Evolutionary conservation across 2,888 invertebrate species (phyloP).

Genomic region (Neoaliturus tenellus): DNA sequence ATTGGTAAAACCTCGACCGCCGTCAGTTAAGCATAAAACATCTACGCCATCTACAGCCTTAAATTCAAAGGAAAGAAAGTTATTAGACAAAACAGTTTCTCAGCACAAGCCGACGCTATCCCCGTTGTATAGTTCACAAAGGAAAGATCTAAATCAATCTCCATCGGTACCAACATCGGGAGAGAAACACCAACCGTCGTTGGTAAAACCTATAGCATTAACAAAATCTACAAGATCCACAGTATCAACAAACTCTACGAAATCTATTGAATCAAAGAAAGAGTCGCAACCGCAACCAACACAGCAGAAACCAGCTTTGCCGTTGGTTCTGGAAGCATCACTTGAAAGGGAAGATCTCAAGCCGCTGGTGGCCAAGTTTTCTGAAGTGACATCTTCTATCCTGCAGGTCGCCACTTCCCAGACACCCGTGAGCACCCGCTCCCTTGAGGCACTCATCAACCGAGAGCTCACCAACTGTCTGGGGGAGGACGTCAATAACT

Average conservation of each 20-base stretch:
- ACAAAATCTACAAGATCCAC: no score
- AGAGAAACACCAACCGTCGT: not conserved
- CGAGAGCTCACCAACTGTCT: not conserved
- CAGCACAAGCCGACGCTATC: not conserved
- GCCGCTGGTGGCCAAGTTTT: not conserved
- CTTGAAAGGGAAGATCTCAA: not conserved
- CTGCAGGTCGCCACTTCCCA: not conserved
- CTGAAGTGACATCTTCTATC: not conserved
- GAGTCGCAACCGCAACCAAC: not conserved
- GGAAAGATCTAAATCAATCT: no score
- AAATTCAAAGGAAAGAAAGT: no score
- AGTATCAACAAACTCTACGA: not conserved
- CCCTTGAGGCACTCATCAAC: constrained; percentile 4
- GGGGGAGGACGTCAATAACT: not conserved
- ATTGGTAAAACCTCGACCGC: not conserved
- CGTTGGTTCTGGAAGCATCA: not conserved
- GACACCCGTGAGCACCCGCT: not conserved
- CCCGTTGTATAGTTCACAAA: no score
- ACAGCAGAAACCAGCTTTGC: not conserved
- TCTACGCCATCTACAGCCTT: not conserved
- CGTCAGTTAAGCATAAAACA: not conserved
- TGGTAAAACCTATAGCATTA: not conserved
- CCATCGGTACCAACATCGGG: not conserved
- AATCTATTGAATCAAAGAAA: not conserved
- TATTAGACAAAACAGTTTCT: not conserved